A percentile compares a stretch with the other conserved stretches of the same genome.
phyloP scores from a whole-genome alignment of 1,140 invertebrate species.

The Drosophila teissieri region DNA sequence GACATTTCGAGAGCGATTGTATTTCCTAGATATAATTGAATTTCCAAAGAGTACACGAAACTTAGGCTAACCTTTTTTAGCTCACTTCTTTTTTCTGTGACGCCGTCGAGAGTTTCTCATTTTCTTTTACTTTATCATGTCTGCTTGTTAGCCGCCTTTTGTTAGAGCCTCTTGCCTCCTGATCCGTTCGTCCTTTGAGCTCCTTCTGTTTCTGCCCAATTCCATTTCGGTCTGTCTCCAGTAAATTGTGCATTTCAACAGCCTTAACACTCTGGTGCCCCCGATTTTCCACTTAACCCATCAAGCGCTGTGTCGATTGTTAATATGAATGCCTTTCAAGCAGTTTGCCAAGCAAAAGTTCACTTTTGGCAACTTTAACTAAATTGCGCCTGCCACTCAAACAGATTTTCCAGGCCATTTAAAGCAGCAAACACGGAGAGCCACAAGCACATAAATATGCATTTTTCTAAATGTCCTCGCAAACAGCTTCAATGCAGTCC shows the following conservation, averaged over 20 bases:
- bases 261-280: conserved; percentile 20
- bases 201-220: conserved; percentile 13
- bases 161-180: conserved; percentile 9
- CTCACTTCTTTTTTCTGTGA: conserved; percentile 9
- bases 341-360: conserved; percentile 30
- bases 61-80: conserved; percentile 16
- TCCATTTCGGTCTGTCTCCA: conserved; percentile 16
- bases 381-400: conserved; percentile 42
- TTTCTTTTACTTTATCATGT: too few relatives aligned
- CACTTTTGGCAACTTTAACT: conserved; percentile 13
- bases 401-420: conserved; percentile 58
- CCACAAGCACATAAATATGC: conserved; percentile 7
- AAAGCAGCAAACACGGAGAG: conserved; percentile 23
- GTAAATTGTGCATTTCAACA: conserved; percentile 58
- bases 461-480: conserved; percentile 44
- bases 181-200: neutral
- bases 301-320: conserved; percentile 40
- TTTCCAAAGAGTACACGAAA: conserved; percentile 22
- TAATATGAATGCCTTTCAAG: conserved; percentile 47
- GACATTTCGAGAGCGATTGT: too few relatives aligned
- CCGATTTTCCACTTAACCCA: neutral
- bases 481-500: conserved; percentile 30
- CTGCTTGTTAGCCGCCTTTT: conserved; percentile 54
- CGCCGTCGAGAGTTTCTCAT: conserved; percentile 54
- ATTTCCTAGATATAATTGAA: neutral